Evolutionary conservation across 1,140 invertebrate species (phyloP).

Genomic region (Melanaphis sacchari): DNA sequence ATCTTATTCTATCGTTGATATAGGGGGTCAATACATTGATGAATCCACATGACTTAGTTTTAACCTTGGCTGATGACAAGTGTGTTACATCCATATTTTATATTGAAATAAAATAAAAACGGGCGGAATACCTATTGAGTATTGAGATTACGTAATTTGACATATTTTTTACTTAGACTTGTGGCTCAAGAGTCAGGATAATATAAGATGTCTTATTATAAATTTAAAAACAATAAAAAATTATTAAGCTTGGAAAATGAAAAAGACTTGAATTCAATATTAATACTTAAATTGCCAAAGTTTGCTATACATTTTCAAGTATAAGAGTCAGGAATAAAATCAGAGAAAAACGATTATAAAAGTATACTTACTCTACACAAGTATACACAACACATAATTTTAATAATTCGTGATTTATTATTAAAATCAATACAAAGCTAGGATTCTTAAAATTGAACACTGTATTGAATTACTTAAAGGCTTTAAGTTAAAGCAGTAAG

Average conservation of each 20-base stretch:
- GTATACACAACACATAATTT: background rate
- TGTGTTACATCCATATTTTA: too few species aligned
- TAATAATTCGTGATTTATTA: background rate
- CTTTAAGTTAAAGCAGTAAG: background rate
- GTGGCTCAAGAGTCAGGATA: background rate
- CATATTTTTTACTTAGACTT: background rate
- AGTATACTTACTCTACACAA: background rate
- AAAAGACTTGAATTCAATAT: background rate
- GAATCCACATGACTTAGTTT: too few species aligned
- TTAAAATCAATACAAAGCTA: background rate
- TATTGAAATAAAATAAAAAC: too few species aligned
- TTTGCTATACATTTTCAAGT: background rate
- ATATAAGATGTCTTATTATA: background rate
- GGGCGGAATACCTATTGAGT: too few species aligned
- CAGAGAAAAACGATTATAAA: background rate
- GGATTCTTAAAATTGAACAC: background rate
- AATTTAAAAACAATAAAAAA: background rate
- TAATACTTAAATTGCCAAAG: too few species aligned
- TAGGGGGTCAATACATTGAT: too few species aligned
- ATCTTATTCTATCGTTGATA: too few species aligned
- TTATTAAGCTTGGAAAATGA: background rate
- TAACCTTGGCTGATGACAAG: too few species aligned
- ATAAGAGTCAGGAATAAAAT: background rate
- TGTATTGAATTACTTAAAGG: background rate
- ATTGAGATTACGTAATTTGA: too few species aligned